Base-by-base conservation (phyloP, 2,888 invertebrate genomes). In the Eudemis profundana region DNA sequence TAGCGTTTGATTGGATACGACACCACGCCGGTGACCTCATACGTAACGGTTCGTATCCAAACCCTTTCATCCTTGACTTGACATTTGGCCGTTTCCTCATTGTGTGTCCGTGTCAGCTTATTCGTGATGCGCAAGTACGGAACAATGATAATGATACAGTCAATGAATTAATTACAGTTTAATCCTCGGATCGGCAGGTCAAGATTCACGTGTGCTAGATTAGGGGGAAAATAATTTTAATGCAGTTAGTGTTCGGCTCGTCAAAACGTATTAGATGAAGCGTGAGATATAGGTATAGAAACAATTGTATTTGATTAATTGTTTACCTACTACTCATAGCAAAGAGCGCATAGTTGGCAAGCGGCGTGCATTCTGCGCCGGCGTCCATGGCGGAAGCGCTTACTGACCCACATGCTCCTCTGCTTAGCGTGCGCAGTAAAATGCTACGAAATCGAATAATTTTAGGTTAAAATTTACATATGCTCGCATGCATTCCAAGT, bases 371-470 rank as follows among this genome's bases (percentile, higher is more conserved):
- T 82, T 77, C 75, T 75, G 79, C 72, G 78, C 71, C 68, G 73
- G 70, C 74, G 73, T 70, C 73, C 69, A 72, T 72, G 69, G 74
- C 86, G 89, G 89, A 89, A 89, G 79, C 76, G 73, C 78, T 74
- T 72, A 79, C 78, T 87, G 85, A 85, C 85, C 86, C 79, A 85
- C 82, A 67, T 67, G 68, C 66, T 66, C 69, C 69, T 71, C 66
- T 71, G 68, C 69, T 73, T 68, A 69, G 70, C 74, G 71, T 73
- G 72, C 72, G 73, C 74, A 78, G 74, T 74, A 78, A 79, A 78
- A 76, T 66, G 67, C 65, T 47, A 46, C 57, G 65, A 68, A 61
- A 66, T 68, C 23, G 51, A 50, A 50, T 54, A 23, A 46, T 65
- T 61, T 59, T 49, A 65, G 67, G 64, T 67, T 64, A 46, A 67